Evolutionary conservation across 2,797 vertebrate species (phyloP).

Genomic region (Benthosema pterotum): DNA sequence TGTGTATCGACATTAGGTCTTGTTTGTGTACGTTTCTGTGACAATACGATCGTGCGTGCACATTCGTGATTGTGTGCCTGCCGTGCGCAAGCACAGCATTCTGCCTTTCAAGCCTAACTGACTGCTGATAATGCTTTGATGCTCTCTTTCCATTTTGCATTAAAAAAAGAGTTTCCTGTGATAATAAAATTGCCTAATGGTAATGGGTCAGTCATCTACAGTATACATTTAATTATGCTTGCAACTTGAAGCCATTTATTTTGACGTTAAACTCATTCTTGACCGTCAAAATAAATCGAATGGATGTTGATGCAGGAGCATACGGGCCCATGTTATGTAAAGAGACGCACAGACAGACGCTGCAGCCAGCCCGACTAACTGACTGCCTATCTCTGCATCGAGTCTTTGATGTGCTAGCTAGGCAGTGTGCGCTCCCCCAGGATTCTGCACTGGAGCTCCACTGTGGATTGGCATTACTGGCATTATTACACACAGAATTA

Average conservation of each 20-base stretch:
- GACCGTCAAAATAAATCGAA: too few species aligned
- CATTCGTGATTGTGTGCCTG: neutral
- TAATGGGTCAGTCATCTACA: too few species aligned
- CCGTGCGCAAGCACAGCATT: neutral
- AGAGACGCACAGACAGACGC: slow-evolving; percentile 39
- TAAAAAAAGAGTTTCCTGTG: neutral
- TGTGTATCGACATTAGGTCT: neutral
- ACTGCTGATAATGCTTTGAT: slow-evolving; percentile 16
- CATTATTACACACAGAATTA: slow-evolving; percentile 70
- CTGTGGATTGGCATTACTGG: slow-evolving; percentile 60
- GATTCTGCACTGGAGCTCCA: slow-evolving; percentile 27
- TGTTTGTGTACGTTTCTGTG: neutral
- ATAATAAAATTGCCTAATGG: too few species aligned
- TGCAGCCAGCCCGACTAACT: slow-evolving; percentile 20
- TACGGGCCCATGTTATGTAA: slow-evolving; percentile 39
- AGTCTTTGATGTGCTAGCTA: slow-evolving; percentile 61
- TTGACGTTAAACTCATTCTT: too few species aligned
- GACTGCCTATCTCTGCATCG: slow-evolving; percentile 43
- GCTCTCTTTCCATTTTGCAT: neutral
- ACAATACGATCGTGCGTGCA: neutral
- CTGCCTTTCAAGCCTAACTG: neutral
- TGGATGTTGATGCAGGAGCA: slow-evolving; percentile 43
- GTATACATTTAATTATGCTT: too few species aligned
- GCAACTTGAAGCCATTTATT: too few species aligned
- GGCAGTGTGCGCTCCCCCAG: slow-evolving; percentile 43